Base-by-base conservation (phyloP, 2,888 invertebrate genomes). In the Tanytarsus gracilentus region DNA sequence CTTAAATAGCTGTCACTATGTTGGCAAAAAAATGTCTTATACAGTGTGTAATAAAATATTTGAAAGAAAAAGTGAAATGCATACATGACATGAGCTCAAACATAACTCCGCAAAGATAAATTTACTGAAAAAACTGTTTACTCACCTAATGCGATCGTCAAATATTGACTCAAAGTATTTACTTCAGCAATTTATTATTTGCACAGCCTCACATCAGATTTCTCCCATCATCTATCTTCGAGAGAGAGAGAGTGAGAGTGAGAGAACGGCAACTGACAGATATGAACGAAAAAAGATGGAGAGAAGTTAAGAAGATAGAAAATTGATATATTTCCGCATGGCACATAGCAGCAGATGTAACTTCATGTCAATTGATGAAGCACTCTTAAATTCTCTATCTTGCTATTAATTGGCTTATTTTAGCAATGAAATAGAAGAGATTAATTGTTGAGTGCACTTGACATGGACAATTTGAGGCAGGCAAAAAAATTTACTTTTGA, bases 141-240 rank as follows among this genome's bases (percentile, higher is more conserved):
- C 40, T 39, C 40, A 56, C 55, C 36, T 56, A 39, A 56, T 56
- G 40, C 55, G 39, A 25, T 56, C 26, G 40, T 39, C 55, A 56
- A 56, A 56, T 36, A 56, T 56, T 56, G 55, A 56, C 55, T 56
- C 26, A 56, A 56, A 40, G 55, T 56, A 56, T 56, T 56, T 56
- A 56, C 18, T 56, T n/a, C 55, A 11, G 25, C 55, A 56, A 56
- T 56, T 40, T 56, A 56, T 56, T 56, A 56, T 56, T 56, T 56
- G 55, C 25, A 25, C 5, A 40, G 40, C 36, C 30, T 53, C 36
- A 53, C 9, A 33, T 53, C 44, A 16, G 50, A 50, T 40, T 25
- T 56, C 18, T 18, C 21, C 18, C 55, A 27, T 40, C 21, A 9
- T 23, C 27, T 52, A 8, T 9, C 51, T 29, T 51, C 16, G 16